Base-by-base conservation (phyloP, 2,888 invertebrate genomes). In the Mesorhabditis belari region DNA sequence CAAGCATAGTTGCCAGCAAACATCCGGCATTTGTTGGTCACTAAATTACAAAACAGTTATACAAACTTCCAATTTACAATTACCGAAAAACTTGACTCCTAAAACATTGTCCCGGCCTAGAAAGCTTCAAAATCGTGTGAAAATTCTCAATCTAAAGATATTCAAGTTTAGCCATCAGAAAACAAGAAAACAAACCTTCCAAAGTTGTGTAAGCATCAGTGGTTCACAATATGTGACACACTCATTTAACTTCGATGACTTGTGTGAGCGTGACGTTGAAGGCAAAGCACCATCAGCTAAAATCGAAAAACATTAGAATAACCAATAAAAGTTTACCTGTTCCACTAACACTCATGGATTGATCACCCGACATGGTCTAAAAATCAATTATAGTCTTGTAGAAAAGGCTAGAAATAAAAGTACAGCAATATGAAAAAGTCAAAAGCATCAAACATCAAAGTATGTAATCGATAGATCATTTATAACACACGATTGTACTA, bases 1-100 rank as follows among this genome's bases (percentile, higher is more conserved):
- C 5, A 80, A 65, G 54, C 79, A 81, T 19, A 80, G 58, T 57
- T 80, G 80, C 80, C 80, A 80, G 56, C 76, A 77, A 5, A 77
- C 77, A 50, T 80, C 79, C 5, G 79, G 74, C 50, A 76, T 69
- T 0, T 62, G 57, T 2, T 66, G 67, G 55, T 80, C 77, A 52
- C 71, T 64, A 58, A 56, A 66, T 61, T 4, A 53, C 5, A 57
- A n/a, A 24, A 25, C 6, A 55, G 0, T 26, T 26, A 21, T 23
- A 9, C 24, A 55, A n/a, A 54, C 21, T 51, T 51, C 23, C 26
- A 19, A 55, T 24, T 49, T 17, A 24, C 12, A 24, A 55, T 29
- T 21, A 69, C 63, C 62, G 59, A 62, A 79, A 77, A 3, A 74
- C 75, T n/a, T 76, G 73, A 62, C 80, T 81, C 49, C 80, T 60